Conservation (phyloP, 2,888 invertebrate genomes). For the Crossocerus cetratus region DNA sequence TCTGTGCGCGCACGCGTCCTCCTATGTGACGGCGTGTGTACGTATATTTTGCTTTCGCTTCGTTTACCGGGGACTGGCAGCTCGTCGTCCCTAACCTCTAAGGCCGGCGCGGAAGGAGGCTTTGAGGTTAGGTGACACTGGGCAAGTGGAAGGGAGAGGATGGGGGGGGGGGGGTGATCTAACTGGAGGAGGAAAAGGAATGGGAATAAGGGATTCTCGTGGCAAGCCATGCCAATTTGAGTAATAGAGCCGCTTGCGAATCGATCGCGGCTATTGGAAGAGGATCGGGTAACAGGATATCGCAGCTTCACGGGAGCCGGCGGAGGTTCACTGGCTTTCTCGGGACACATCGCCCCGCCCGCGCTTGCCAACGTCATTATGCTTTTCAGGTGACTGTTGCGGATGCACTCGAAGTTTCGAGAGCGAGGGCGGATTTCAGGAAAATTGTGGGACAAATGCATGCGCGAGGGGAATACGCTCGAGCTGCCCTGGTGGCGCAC, state of each 20-base stretch:
- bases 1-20: too few species aligned
- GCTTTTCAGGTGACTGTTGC: too few species aligned
- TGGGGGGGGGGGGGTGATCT: background rate
- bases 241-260: constrained; percentile 23
- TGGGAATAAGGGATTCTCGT: constrained; percentile 40
- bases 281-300: background rate
- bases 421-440: too few species aligned
- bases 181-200: background rate
- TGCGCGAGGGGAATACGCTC: too few species aligned
- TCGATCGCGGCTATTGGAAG: background rate
- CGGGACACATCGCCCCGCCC: too few species aligned
- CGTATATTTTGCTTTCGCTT: constrained; percentile 44
- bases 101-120: constrained; percentile 11
- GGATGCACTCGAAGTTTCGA: too few species aligned
- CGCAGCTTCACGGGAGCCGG: background rate
- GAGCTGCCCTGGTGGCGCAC: too few species aligned
- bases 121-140: background rate
- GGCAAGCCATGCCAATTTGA: constrained; percentile 27
- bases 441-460: too few species aligned
- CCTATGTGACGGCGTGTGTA: too few species aligned
- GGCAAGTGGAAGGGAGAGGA: constrained; percentile 2
- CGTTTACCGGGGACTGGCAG: constrained; percentile 5
- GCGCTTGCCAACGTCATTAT: too few species aligned
- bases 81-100: constrained; percentile 25
- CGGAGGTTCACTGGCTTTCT: too few species aligned